Percentiles rank a stretch among this genome's conserved stretches.
Conservation (phyloP, 1,140 invertebrate genomes). For the Heterodera schachtii region DNA sequence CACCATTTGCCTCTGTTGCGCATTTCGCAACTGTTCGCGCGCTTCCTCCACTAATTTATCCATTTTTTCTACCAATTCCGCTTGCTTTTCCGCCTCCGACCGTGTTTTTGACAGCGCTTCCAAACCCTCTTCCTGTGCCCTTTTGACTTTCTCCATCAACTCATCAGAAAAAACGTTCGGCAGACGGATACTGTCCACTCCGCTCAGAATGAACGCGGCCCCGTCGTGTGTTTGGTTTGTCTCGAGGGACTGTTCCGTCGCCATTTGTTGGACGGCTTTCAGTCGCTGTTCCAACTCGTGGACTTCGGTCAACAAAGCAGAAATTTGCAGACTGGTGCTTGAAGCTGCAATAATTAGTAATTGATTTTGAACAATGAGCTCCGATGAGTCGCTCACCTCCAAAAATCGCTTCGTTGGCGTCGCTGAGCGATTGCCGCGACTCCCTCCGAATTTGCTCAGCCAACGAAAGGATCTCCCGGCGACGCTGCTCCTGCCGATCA, state of each 20-base stretch:
- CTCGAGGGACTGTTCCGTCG: conserved; percentile 58
- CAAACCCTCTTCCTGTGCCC: conserved; percentile 43
- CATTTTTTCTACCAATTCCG: conserved; percentile 33
- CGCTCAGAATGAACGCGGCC: conserved; percentile 45
- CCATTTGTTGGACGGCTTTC: conserved; percentile 57
- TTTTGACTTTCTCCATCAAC: conserved; percentile 45
- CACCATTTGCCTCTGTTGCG: conserved; percentile 36
- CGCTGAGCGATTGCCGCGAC: conserved; percentile 54
- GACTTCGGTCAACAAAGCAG: conserved; percentile 44
- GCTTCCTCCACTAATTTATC: conserved; percentile 40
- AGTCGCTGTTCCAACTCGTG: conserved; percentile 46
- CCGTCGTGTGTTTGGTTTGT: conserved; percentile 41
- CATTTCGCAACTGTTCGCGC: conserved; percentile 34
- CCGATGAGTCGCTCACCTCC: conserved; percentile 41
- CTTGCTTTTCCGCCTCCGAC: conserved; percentile 38
- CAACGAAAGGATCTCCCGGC: conserved; percentile 48
- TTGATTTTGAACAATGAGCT: neutral
- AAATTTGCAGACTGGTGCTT: conserved; percentile 52
- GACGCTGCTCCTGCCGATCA: conserved; percentile 50
- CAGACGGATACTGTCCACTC: conserved; percentile 59
- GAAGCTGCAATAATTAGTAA: conserved; percentile 31
- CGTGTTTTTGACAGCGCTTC: conserved; percentile 52
- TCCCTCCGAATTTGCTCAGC: conserved; percentile 51
- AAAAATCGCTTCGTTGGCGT: conserved; percentile 64
- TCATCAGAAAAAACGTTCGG: conserved; percentile 56